Evolutionary conservation across 2,113 vertebrate species (phyloP).

Genomic region (Scomber japonicus): DNA sequence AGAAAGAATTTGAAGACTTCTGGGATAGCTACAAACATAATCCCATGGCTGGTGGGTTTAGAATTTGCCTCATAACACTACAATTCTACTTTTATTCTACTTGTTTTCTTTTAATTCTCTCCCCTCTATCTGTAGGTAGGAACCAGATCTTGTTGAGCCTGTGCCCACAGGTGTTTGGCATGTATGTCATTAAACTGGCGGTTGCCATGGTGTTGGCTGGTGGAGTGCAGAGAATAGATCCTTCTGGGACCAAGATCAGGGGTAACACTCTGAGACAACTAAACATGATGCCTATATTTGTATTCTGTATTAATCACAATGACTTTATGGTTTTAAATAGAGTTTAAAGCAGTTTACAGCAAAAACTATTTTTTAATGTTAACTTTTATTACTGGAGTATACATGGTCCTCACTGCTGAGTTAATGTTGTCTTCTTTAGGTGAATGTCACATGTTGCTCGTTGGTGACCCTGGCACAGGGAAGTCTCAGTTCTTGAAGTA

Average conservation of each 20-base stretch:
- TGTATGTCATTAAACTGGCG: constrained; percentile 95
- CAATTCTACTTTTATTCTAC: no score
- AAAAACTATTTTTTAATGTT: background rate
- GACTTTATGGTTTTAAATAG: no score
- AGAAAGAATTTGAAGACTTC: constrained; percentile 93
- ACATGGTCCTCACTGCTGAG: background rate
- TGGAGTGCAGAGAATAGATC: constrained; percentile 94
- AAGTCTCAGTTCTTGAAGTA: constrained; percentile 99
- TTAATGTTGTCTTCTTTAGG: constrained; percentile 79
- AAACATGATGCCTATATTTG: background rate
- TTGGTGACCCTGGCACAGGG: constrained; percentile 97
- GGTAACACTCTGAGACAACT: constrained; percentile 77
- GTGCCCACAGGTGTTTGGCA: constrained; percentile 96
- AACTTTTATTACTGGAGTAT: background rate
- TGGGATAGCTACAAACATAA: constrained; percentile 88
- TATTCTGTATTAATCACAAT: background rate
- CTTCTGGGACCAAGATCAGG: constrained; percentile 92
- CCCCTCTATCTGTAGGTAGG: constrained; percentile 85
- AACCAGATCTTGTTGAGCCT: constrained; percentile 95
- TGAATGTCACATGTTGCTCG: constrained; percentile 95
- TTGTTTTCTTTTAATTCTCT: background rate
- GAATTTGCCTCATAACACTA: background rate
- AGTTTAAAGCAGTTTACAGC: background rate
- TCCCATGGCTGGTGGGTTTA: constrained; percentile 88
- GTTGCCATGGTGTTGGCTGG: constrained; percentile 96